A percentile compares a stretch with the other conserved stretches of the same genome.
Evolutionary conservation across 2,888 invertebrate species (phyloP).

Genomic region (Anarsia innoxiella): DNA sequence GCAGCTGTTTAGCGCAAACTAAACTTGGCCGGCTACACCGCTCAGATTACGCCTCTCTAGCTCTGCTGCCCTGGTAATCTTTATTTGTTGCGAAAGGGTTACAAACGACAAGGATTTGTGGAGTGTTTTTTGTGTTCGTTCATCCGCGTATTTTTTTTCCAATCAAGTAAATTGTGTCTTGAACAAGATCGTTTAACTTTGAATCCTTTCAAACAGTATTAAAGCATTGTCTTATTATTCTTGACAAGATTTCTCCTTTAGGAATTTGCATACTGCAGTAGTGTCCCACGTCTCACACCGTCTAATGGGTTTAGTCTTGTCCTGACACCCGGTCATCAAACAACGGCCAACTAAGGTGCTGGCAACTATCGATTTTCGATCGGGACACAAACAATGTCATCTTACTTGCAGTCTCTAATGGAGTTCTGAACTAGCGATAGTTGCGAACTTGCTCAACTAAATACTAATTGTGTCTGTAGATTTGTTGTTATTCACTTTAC

Average conservation of each 20-base stretch:
- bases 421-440: conserved; percentile 22
- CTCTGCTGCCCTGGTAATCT: background rate
- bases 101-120: no score
- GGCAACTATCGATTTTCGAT: conserved; percentile 27
- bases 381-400: conserved; percentile 34
- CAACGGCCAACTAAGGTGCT: background rate
- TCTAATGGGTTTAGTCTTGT: background rate
- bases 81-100: no score
- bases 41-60: background rate
- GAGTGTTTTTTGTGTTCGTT: no score
- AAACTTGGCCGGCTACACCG: background rate
- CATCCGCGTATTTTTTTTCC: no score
- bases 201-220: no score
- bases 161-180: no score
- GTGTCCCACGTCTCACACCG: background rate
- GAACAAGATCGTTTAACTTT: no score
- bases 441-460: background rate
- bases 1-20: background rate
- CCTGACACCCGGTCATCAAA: background rate
- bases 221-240: no score
- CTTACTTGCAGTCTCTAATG: conserved; percentile 26
- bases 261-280: no score
- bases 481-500: no score
- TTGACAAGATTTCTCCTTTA: no score
- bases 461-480: no score